These are phyloP conservation scores for Andrena chrysosceles DNA, from an alignment of 2,888 invertebrate genomes.

Conservation along the genomic window DNA sequence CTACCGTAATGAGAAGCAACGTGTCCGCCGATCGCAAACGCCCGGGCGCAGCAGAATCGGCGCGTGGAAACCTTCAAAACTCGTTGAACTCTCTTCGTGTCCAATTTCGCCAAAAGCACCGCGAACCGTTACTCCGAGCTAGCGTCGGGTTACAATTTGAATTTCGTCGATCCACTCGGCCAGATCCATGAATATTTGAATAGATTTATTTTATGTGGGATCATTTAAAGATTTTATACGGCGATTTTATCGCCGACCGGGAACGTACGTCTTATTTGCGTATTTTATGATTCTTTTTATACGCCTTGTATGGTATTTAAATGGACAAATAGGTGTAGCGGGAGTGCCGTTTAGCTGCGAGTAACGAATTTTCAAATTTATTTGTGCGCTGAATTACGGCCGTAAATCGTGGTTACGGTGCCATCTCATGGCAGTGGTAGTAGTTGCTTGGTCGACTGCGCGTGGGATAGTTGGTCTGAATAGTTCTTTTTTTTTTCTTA, in stretches of 20 bases:
- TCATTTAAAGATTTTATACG: not conserved
- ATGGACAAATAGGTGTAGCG: constrained; percentile 5
- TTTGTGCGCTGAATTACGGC: not conserved
- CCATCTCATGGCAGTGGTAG: constrained; percentile 7
- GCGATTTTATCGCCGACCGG: not conserved
- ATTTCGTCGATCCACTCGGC: constrained; percentile 3
- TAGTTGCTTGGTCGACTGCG: not conserved
- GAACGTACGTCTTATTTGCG: constrained; percentile 1
- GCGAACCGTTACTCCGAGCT: constrained; percentile 45
- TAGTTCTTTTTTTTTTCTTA: not conserved
- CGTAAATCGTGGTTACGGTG: not conserved
- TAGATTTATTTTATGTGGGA: not conserved
- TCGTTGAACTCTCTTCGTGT: constrained; percentile 47
- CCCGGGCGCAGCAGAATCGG: constrained; percentile 40
- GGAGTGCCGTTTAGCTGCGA: not conserved
- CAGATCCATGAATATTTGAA: constrained; percentile 38
- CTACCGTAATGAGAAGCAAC: constrained; percentile 62
- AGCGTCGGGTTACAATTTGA: constrained; percentile 37
- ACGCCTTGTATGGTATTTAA: not conserved
- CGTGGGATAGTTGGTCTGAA: not conserved
- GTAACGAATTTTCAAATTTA: not conserved
- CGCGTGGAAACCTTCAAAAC: constrained; percentile 42
- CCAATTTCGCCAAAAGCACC: constrained; percentile 42
- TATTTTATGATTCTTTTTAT: constrained; percentile 11
- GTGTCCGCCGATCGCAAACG: constrained; percentile 57